Percentiles rank a stretch among this genome's conserved stretches.
phyloP scores from a whole-genome alignment of 2,113 vertebrate species.

The Sardina pilchardus region DNA sequence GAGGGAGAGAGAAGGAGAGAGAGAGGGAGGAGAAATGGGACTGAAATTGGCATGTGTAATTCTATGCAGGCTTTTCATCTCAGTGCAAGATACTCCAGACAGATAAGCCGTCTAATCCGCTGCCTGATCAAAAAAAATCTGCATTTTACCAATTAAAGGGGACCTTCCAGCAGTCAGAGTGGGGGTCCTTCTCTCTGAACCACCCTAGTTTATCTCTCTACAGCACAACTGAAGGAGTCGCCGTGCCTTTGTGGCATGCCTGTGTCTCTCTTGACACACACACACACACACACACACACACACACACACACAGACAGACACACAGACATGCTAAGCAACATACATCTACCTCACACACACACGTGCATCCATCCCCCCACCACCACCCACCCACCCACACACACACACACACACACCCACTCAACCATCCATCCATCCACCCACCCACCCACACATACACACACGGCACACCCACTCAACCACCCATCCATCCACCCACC shows the following conservation, averaged over 20 bases:
- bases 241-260: not conserved
- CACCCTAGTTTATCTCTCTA: conserved; percentile 85
- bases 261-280: not conserved
- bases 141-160: conserved; percentile 99
- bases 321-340: not conserved
- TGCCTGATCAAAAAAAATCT: conserved; percentile 95
- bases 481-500: not conserved
- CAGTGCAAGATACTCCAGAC: conserved; percentile 91
- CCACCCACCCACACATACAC: too few species aligned
- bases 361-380: not conserved
- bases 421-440: too few species aligned
- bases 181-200: conserved; percentile 74
- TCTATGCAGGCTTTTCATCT: conserved; percentile 97
- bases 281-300: not conserved
- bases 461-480: conserved; percentile 21
- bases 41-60: conserved; percentile 90
- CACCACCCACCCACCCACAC: not conserved
- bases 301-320: not conserved
- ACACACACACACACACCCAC: conserved; percentile 44
- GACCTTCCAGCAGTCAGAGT: conserved; percentile 86
- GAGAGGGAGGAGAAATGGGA: conserved; percentile 57
- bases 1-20: conserved; percentile 27
- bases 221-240: conserved; percentile 79
- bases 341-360: not conserved
- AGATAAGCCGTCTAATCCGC: conserved; percentile 97